Evolutionary conservation across 2,113 vertebrate species (phyloP), one percentile per base, ranked within the genome.

Genomic region (Sebastes schlegelii): DNA sequence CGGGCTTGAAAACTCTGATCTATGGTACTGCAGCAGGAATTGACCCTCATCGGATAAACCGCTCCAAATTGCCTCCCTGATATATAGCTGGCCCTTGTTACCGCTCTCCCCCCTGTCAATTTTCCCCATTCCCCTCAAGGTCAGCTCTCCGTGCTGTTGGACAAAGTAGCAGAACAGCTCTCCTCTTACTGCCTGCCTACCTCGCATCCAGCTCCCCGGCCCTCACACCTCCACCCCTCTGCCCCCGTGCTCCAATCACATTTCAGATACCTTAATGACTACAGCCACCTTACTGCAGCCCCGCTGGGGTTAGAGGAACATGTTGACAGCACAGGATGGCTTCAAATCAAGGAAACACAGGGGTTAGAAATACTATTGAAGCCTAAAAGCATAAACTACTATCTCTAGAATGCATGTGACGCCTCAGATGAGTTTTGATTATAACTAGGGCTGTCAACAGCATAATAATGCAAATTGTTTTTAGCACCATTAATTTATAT

Each of bases 1-100:
- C 83, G 60, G 86, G 88, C 92, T 88, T 23, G 75, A 91, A 91
- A 90, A 91, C 88, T 91, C 87, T 95, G 91, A 94, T 94, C 92
- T 91, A 94, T 92, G 89, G 87, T 62, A 63, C 88, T 82, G 89
- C 91, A 71, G 87, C 80, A 85, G 90, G 92, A 94, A 94, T 94
- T 95, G 92, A 94, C 93, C 93, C 92, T 93, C 93, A 91, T 93
- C 91, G 93, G 92, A 94, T 95, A 95, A 94, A 94, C 89, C 86
- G 82, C 84, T 94, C 92, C 92, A 94, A 95, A 95, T 94, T 95
- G 93, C 91, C 92, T 94, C 78, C 86, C 88, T 95, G 93, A 94
- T 95, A 93, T 94, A 95, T 93, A 76, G 92, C 92, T 81, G 84
- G 91, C 89, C 90, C 91, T 95, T 94, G 91, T 94, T 94, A 95